Evolutionary conservation across 1,140 invertebrate genomes (phyloP).

Genomic region (Zaprionus capensis): DNA sequence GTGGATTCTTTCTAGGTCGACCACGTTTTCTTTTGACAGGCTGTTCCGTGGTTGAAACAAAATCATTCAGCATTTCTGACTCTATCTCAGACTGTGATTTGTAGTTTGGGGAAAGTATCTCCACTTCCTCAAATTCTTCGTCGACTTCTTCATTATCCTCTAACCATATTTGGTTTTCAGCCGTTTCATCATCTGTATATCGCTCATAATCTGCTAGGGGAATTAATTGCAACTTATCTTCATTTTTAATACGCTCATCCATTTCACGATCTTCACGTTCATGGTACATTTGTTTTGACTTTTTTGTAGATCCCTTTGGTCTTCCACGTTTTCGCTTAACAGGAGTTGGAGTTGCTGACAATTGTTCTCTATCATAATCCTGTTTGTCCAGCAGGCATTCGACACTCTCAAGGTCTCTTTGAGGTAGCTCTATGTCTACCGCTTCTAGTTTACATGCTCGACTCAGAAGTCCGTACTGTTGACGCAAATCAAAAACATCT

Average conservation of each 20-base stretch:
- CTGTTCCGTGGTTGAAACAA: not conserved
- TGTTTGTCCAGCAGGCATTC: not conserved
- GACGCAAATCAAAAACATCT: constrained; percentile 37
- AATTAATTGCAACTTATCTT: not conserved
- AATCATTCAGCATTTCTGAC: not conserved
- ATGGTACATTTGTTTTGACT: not conserved
- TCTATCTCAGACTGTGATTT: not conserved
- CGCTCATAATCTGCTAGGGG: not conserved
- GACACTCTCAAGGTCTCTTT: not conserved
- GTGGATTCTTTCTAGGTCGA: constrained; percentile 11
- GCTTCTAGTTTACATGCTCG: not conserved
- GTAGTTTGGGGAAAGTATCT: not conserved
- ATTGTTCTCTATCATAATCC: not conserved
- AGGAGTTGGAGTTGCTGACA: not conserved
- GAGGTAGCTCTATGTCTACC: not conserved
- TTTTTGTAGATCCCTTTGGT: constrained; percentile 24
- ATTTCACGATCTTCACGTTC: not conserved
- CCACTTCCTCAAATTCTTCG: not conserved
- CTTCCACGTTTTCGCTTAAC: constrained; percentile 44
- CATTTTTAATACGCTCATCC: not conserved
- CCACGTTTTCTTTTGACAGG: constrained; percentile 22
- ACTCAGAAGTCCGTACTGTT: constrained; percentile 45
- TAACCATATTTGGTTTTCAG: constrained; percentile 23
- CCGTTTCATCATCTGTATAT: not conserved
- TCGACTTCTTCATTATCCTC: not conserved